Conservation (phyloP, 2,797 vertebrate species). For the Galaxias olidus region DNA sequence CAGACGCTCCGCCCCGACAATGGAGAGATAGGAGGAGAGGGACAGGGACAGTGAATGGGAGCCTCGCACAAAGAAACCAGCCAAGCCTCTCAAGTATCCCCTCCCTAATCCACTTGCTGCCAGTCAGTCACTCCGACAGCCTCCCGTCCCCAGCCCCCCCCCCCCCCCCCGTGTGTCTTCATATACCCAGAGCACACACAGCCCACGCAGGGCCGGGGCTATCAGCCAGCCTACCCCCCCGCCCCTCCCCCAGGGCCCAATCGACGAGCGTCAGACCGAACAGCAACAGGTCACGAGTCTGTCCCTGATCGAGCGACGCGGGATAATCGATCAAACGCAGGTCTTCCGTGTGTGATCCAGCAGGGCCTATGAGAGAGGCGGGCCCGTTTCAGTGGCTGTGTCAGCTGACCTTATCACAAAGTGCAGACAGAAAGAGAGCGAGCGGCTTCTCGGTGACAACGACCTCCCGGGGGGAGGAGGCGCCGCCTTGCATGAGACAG, state of each 20-base stretch:
- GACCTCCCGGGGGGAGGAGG: conserved; percentile 51
- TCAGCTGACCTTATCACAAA: conserved; percentile 53
- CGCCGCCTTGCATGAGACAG: conserved; percentile 42
- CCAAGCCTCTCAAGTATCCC: conserved; percentile 24
- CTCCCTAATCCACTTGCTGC: conserved; percentile 34
- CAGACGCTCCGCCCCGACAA: conserved; percentile 38
- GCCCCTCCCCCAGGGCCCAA: no score
- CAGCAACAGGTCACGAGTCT: no score
- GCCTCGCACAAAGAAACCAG: conserved; percentile 45
- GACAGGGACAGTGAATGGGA: conserved; percentile 26
- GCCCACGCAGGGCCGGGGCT: no score
- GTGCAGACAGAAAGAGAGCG: conserved; percentile 58
- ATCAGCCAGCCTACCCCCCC: no score
- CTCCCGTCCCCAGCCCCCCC: no score
- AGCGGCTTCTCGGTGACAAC: conserved; percentile 59
- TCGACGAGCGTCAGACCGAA: no score
- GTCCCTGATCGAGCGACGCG: no score
- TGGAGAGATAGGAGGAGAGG: conserved; percentile 27
- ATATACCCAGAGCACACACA: no score
- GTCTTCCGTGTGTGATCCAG: no score
- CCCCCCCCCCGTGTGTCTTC: no score
- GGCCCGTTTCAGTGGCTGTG: neutral
- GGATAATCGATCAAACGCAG: no score
- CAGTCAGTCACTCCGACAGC: neutral
- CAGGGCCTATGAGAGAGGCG: no score